Percentiles rank a stretch among this genome's conserved stretches.
phyloP scores from a whole-genome alignment of 2,888 invertebrate species.

The Patella ulyssiponensis region DNA sequence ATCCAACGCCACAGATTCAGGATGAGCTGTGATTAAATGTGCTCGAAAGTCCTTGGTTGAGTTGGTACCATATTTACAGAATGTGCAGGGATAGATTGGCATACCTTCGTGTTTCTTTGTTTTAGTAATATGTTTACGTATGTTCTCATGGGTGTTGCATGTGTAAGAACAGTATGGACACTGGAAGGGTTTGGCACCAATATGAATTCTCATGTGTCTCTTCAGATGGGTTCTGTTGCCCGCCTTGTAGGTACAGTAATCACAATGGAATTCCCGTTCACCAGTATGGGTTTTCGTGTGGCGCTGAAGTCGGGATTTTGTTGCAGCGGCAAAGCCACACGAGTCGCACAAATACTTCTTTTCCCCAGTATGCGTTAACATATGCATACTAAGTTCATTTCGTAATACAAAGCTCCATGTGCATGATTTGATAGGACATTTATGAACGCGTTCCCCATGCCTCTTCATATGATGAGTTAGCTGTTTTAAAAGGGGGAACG shows the following conservation, averaged over 20 bases:
- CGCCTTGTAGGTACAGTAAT: constrained; percentile 70
- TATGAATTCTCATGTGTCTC: constrained; percentile 71
- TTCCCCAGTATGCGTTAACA: constrained; percentile 85
- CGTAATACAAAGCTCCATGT: constrained; percentile 89
- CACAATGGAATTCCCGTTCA: constrained; percentile 68
- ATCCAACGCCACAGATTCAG: constrained; percentile 45
- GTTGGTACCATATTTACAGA: constrained; percentile 80
- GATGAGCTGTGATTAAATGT: constrained; percentile 78
- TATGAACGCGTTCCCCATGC: constrained; percentile 78
- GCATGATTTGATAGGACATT: constrained; percentile 85
- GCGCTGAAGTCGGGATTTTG: constrained; percentile 63
- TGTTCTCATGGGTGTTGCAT: constrained; percentile 81
- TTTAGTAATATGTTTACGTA: constrained; percentile 87
- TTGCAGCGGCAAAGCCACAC: constrained; percentile 81
- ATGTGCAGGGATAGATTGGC: constrained; percentile 84
- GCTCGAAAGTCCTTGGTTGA: constrained; percentile 79
- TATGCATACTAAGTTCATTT: constrained; percentile 88
- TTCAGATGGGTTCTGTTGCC: constrained; percentile 66
- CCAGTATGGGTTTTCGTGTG: constrained; percentile 69
- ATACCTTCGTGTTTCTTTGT: constrained; percentile 85
- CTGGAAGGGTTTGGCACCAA: constrained; percentile 70
- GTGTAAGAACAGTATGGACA: constrained; percentile 80
- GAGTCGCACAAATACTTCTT: constrained; percentile 88
- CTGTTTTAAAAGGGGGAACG: constrained; percentile 77
- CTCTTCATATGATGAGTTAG: constrained; percentile 78